phyloP scores from a whole-genome alignment of 2,113 vertebrate genomes.

The Bos javanicus region DNA sequence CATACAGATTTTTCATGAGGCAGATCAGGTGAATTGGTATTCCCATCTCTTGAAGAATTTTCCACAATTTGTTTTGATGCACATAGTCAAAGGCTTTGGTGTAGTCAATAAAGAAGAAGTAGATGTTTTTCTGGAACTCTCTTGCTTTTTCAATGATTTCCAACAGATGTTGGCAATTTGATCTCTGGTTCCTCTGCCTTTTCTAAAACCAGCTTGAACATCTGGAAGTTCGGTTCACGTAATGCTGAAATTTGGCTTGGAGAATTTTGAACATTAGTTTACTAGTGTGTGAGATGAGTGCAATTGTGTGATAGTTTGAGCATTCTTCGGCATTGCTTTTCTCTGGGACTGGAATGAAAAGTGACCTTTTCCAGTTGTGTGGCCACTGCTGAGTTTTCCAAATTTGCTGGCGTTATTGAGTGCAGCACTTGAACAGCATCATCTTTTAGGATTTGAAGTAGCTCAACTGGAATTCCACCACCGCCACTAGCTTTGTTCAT shows the following conservation, averaged over 20 bases:
- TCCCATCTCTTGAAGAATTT: too few relatives aligned
- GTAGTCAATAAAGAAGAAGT: too few relatives aligned
- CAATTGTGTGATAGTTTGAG: not conserved
- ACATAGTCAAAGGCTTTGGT: too few relatives aligned
- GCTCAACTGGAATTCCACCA: not conserved
- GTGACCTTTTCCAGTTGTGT: not conserved
- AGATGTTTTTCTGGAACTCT: too few relatives aligned
- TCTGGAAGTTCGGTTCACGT: too few relatives aligned
- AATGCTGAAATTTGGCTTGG: not conserved
- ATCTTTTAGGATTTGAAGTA: not conserved
- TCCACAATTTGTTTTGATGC: too few relatives aligned
- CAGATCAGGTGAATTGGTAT: too few relatives aligned
- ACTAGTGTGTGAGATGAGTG: not conserved
- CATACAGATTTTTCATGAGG: too few relatives aligned
- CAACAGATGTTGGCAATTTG: too few relatives aligned
- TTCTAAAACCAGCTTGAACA: too few relatives aligned
- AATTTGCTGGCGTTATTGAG: not conserved
- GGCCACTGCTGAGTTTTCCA: not conserved
- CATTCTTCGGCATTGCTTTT: not conserved
- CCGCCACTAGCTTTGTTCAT: not conserved
- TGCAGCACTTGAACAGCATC: not conserved
- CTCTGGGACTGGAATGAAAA: not conserved
- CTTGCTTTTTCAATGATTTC: too few relatives aligned
- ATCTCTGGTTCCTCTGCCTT: too few relatives aligned
- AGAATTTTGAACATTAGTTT: not conserved